phyloP scores from a whole-genome alignment of 1,140 invertebrate species.

The Drosophila biarmipes region DNA sequence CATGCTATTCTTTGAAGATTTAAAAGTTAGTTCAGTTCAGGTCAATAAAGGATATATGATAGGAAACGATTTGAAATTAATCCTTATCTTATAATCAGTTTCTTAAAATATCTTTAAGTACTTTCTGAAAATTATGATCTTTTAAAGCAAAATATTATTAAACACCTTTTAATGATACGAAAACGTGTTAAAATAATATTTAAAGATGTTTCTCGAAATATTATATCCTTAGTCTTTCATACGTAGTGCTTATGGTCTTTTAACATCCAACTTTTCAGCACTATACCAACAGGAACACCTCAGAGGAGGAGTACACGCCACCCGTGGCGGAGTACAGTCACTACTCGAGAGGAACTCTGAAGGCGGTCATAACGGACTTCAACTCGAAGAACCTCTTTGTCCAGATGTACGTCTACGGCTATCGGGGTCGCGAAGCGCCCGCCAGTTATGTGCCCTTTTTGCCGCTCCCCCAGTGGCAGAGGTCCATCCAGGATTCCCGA shows the following conservation, averaged over 20 bases:
- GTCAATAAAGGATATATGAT: too few relatives aligned
- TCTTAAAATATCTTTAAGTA: too few relatives aligned
- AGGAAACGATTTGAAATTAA: too few relatives aligned
- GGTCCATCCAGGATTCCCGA: background rate
- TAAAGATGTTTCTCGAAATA: too few relatives aligned
- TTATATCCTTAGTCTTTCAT: too few relatives aligned
- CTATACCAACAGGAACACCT: constrained; percentile 14
- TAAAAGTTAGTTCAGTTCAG: too few relatives aligned
- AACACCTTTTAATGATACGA: too few relatives aligned
- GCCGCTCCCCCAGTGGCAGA: constrained; percentile 32
- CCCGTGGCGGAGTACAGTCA: constrained; percentile 70
- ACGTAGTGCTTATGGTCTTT: background rate
- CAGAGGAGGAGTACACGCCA: constrained; percentile 22
- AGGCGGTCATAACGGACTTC: constrained; percentile 64
- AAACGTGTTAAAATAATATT: too few relatives aligned
- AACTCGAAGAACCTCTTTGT: constrained; percentile 57
- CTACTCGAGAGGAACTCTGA: constrained; percentile 55
- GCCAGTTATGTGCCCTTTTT: constrained; percentile 56
- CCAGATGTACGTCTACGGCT: constrained; percentile 76
- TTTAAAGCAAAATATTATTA: too few relatives aligned
- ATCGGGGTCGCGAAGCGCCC: constrained; percentile 35
- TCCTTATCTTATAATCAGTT: too few relatives aligned
- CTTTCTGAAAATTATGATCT: too few relatives aligned
- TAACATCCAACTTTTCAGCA: constrained; percentile 21
- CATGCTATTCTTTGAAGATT: too few relatives aligned